Conservation (phyloP, 2,797 vertebrate genomes). For the Hafferia zeledoni region DNA sequence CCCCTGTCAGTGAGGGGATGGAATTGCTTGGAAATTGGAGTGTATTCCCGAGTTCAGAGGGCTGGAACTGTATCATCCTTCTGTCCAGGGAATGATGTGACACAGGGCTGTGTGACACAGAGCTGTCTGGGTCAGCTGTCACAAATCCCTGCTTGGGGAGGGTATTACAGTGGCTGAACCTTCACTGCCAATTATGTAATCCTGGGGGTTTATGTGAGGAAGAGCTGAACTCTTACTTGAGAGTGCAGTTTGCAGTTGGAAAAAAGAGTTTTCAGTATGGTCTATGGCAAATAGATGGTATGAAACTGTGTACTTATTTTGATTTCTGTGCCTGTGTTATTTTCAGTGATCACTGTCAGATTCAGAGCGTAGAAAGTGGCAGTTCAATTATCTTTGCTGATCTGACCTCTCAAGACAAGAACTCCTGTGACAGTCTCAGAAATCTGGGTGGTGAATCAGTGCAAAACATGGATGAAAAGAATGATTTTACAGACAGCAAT, state of each 20-base stretch:
- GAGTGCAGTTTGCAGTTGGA: background rate
- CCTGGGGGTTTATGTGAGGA: background rate
- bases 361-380: slow-evolving; percentile 71
- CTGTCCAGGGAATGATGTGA: background rate
- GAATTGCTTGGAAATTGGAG: background rate
- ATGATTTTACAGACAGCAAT: background rate
- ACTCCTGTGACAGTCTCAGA: background rate
- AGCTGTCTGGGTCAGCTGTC: background rate
- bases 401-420: slow-evolving; percentile 68
- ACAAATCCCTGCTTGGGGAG: background rate
- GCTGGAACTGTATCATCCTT: background rate
- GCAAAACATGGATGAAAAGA: slow-evolving; percentile 22
- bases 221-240: background rate
- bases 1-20: background rate
- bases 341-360: slow-evolving; percentile 37
- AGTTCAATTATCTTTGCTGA: slow-evolving; percentile 91
- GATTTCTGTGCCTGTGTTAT: background rate
- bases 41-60: background rate
- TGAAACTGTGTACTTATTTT: background rate
- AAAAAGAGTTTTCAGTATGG: background rate
- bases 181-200: background rate
- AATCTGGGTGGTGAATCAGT: slow-evolving; percentile 8
- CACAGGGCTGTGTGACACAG: background rate
- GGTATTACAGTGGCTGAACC: background rate
- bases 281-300: background rate